These are phyloP conservation scores for Scomberomorus guttatus DNA, from an alignment of 2,797 vertebrate species.

Conservation along the genomic window DNA sequence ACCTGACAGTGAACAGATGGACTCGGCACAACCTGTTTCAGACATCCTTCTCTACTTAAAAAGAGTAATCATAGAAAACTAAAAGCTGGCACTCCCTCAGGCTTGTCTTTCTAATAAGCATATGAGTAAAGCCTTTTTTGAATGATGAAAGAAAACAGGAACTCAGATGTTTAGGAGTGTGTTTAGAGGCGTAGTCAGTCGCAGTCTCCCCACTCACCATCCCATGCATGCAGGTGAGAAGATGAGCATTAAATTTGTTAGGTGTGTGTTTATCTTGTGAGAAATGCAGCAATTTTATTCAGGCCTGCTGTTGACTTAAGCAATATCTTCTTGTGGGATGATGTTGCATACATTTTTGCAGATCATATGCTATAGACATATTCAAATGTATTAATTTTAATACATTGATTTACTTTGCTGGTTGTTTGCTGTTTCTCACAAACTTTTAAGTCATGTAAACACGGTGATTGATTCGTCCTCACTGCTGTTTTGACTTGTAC, in stretches of 20 bases:
- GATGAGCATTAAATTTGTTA: constrained; percentile 28
- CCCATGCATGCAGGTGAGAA: constrained; percentile 21
- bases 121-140: constrained; percentile 40
- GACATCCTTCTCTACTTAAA: constrained; percentile 55
- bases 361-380: background rate
- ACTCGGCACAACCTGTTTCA: constrained; percentile 58
- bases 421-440: background rate
- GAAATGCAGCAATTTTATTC: background rate
- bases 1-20: constrained; percentile 79
- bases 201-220: constrained; percentile 9
- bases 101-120: constrained; percentile 38
- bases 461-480: constrained; percentile 1
- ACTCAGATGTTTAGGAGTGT: constrained; percentile 45
- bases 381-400: background rate
- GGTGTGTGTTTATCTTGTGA: constrained; percentile 33
- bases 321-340: background rate
- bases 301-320: constrained; percentile 7
- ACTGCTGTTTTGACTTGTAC: background rate
- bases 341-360: background rate
- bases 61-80: constrained; percentile 60
- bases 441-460: constrained; percentile 3
- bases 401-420: background rate
- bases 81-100: constrained; percentile 41
- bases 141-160: constrained; percentile 52
- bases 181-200: constrained; percentile 26